Conservation (phyloP, 2,113 vertebrate species). For the Noctilio leporinus region DNA sequence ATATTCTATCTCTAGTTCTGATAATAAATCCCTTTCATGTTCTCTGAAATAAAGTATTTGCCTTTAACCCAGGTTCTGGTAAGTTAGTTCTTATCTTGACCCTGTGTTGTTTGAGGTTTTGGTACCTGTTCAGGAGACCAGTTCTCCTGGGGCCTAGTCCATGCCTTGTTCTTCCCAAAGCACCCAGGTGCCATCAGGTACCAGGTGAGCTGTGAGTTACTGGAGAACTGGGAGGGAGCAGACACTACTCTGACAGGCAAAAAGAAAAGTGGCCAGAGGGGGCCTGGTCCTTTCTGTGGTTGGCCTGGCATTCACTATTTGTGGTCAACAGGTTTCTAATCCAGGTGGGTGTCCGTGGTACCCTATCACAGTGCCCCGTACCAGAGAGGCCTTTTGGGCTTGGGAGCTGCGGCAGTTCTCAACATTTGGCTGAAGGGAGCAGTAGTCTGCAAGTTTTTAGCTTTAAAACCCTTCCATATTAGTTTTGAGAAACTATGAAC, state of each 20-base stretch:
- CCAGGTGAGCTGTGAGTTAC: neutral
- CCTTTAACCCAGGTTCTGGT: neutral
- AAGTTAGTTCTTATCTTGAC: neutral
- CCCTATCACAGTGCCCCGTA: neutral
- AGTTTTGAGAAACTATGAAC: neutral
- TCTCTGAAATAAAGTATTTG: neutral
- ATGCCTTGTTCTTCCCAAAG: neutral
- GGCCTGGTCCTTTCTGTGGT: neutral
- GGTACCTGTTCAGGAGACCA: neutral
- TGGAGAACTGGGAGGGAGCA: neutral
- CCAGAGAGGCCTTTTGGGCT: neutral
- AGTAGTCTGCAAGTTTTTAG: neutral
- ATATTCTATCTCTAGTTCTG: neutral
- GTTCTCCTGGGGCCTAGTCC: neutral
- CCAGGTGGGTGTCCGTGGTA: neutral
- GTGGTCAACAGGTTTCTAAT: neutral
- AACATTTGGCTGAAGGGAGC: neutral
- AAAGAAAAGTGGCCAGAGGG: neutral
- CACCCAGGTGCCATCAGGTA: no score
- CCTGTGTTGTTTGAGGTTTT: neutral
- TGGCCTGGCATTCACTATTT: neutral
- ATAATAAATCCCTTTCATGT: neutral
- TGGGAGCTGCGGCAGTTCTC: neutral
- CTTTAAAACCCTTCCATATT: neutral
- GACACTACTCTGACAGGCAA: neutral